Percentiles rank a stretch among this genome's conserved stretches.
Evolutionary conservation across 2,888 invertebrate species (phyloP).

Genomic region (Cerastis leucographa): DNA sequence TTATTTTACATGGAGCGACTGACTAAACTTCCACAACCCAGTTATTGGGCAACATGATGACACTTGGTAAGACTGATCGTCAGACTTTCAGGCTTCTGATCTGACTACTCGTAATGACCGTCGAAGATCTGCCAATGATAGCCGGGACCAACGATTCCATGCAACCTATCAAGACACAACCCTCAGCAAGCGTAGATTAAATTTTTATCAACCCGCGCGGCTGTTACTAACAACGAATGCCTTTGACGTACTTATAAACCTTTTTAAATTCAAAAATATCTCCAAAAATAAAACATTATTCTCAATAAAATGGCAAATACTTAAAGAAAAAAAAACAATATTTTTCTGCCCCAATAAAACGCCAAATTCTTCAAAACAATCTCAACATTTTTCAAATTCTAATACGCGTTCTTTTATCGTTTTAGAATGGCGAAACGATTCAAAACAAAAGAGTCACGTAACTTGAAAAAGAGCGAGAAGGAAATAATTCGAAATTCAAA

Average conservation of each 20-base stretch:
- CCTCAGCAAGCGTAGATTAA: too few species aligned
- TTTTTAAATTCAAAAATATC: neutral
- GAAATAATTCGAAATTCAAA: constrained; percentile 51
- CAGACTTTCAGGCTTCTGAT: too few species aligned
- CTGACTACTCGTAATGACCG: too few species aligned
- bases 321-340: neutral
- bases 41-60: too few species aligned
- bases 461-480: constrained; percentile 16
- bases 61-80: too few species aligned
- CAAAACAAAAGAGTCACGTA: constrained; percentile 37
- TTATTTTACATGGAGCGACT: neutral
- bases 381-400: neutral
- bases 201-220: neutral
- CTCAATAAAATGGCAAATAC: neutral
- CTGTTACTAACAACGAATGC: neutral
- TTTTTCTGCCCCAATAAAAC: neutral
- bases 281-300: neutral
- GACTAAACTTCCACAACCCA: neutral
- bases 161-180: too few species aligned
- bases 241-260: neutral
- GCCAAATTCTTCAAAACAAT: neutral
- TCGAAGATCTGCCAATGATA: too few species aligned
- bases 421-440: constrained; percentile 29
- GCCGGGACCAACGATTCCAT: too few species aligned
- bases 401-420: constrained; percentile 24